Evolutionary conservation across 2,797 vertebrate species (phyloP), one percentile per base, ranked within the genome.

Genomic region (Pantherophis vulpinus): DNA sequence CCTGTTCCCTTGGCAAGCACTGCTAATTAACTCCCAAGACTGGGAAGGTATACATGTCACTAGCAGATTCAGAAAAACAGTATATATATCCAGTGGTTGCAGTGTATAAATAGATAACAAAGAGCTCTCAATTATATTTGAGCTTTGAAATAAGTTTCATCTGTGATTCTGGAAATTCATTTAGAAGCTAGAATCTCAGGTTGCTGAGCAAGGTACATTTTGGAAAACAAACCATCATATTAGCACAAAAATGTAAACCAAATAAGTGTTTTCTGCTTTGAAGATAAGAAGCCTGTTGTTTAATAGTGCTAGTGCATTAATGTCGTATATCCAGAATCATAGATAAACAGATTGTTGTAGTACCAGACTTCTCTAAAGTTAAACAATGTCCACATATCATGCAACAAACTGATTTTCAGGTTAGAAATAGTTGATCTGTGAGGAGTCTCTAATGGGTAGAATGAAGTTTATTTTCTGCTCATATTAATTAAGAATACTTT

Each of bases 241-340:
- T 93, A 91, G 96, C 97, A 97, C 95, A 96, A 97, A 94, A 95
- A 97, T 88, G 95, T 96, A 96, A 96, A 96, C 96, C 97, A 96
- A 97, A 97, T 94, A 93, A 96, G 51, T 47, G 27, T 88, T 93
- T 91, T 79, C 20, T 83, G 55, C 27, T 91, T 89, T 63, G 55
- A 55, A 63, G 95, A 94, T 37, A 94, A 93, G 5, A 93, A 91
- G 29, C 93, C 93, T 90, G 0, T 4, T 95, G 88, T 95, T 90
- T 74, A 93, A 16, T 93, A 95, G 90, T 95, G 95, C 95, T 92
- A 93, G 79, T 74, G 94, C 95, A 94, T 96, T 94, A 90, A 74
- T 93, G 94, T 93, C 79, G 86, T 54, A 94, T 92, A 94, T 91
- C 90, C 93, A 96, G 93, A 96, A 94, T 96, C 95, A 88, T 96